Evolutionary conservation across 2,888 invertebrate genomes (phyloP).

Genomic region (Oxystoma pomonae): DNA sequence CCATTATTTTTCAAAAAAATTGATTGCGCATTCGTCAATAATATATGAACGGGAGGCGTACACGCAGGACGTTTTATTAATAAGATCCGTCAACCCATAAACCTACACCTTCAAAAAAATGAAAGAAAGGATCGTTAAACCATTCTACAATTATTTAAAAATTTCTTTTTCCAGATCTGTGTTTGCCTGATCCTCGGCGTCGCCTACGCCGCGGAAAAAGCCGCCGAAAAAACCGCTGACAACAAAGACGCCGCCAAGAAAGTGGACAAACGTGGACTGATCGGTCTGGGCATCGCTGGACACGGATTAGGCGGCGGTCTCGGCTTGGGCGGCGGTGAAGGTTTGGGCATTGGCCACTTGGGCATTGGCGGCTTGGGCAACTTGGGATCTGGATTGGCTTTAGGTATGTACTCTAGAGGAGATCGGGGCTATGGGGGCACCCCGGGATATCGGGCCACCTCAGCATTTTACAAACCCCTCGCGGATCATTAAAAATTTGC

Average conservation of each 20-base stretch:
- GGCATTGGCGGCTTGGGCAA: constrained; percentile 18
- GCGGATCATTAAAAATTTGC: too few species aligned
- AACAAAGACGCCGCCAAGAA: constrained; percentile 33
- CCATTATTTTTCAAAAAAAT: too few species aligned
- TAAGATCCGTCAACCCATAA: too few species aligned
- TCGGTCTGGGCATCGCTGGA: constrained; percentile 35
- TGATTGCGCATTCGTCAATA: too few species aligned
- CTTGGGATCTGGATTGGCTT: constrained; percentile 22
- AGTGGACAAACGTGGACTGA: constrained; percentile 40
- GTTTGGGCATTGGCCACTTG: constrained; percentile 8
- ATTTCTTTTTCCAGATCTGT: constrained; percentile 33
- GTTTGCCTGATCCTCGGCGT: constrained; percentile 34
- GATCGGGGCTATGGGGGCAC: too few species aligned
- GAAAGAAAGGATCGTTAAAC: too few species aligned
- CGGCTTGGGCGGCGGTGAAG: constrained; percentile 13
- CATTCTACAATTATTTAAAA: too few species aligned
- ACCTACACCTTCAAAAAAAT: too few species aligned
- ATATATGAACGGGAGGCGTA: too few species aligned
- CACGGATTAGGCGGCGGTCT: constrained; percentile 17
- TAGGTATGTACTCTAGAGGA: background rate
- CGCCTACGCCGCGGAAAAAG: constrained; percentile 30
- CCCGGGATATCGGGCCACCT: too few species aligned
- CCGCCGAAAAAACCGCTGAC: constrained; percentile 23
- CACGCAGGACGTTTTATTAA: too few species aligned
- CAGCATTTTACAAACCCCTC: too few species aligned